Conservation (phyloP, 2,888 invertebrate genomes). For the Drepana falcataria region DNA sequence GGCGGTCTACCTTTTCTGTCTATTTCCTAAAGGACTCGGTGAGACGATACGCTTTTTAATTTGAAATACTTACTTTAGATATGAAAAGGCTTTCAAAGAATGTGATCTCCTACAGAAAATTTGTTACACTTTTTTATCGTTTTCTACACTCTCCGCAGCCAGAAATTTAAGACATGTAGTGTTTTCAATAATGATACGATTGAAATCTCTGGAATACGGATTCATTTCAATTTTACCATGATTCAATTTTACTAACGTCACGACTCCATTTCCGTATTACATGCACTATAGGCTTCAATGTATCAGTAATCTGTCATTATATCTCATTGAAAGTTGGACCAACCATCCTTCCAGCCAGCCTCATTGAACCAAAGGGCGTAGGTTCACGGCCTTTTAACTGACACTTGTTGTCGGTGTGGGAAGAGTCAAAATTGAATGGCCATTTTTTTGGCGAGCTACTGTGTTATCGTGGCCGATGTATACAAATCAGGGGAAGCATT, state of each 20-base stretch:
- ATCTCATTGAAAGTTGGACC: conserved; percentile 32
- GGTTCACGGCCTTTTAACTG: conserved; percentile 10
- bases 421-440: conserved; percentile 28
- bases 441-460: conserved; percentile 21
- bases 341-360: conserved; percentile 25
- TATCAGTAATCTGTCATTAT: conserved; percentile 38
- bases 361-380: conserved; percentile 10
- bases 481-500: conserved; percentile 67
- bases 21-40: no score
- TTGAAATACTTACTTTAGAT: no score
- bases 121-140: not conserved
- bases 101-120: no score
- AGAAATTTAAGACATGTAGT: not conserved
- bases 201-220: not conserved
- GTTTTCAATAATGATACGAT: not conserved
- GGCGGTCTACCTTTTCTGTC: no score
- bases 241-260: conserved; percentile 20
- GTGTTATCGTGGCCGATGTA: conserved; percentile 40
- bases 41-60: no score
- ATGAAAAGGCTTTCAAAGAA: no score
- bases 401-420: conserved; percentile 11
- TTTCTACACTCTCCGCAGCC: not conserved
- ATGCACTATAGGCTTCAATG: conserved; percentile 34
- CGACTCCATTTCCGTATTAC: conserved; percentile 28
- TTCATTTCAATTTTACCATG: not conserved